These are phyloP conservation scores for Seriola quinqueradiata DNA, from an alignment of 2,113 vertebrate genomes.

Conservation along the genomic window DNA sequence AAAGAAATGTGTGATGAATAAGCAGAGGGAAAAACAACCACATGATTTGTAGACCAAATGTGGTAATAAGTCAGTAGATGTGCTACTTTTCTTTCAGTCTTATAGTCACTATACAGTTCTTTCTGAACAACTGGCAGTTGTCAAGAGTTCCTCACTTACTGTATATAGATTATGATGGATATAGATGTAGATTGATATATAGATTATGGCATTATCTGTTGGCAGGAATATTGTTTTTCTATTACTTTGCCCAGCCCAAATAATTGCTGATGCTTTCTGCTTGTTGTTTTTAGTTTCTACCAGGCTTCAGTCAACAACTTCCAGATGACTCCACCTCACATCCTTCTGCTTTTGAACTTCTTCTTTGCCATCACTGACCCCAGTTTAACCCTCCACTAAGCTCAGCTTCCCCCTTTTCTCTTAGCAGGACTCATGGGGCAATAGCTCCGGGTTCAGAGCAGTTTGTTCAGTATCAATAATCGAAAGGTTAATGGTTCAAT, in stretches of 20 bases:
- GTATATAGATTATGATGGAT: too few species aligned
- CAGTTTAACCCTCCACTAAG: constrained; percentile 48
- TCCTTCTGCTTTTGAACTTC: constrained; percentile 79
- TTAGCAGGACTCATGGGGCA: background rate
- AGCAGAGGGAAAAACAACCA: background rate
- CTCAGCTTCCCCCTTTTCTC: constrained; percentile 51
- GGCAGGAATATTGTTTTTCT: background rate
- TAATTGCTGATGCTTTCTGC: constrained; percentile 2
- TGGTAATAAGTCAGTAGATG: constrained; percentile 4
- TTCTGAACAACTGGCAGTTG: background rate
- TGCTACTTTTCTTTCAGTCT: background rate
- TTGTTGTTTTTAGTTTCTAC: constrained; percentile 54
- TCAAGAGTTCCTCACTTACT: background rate
- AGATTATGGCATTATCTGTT: too few species aligned
- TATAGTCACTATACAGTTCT: background rate
- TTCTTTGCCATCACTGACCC: constrained; percentile 60
- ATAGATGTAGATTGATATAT: too few species aligned
- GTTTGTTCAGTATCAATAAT: background rate
- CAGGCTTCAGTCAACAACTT: constrained; percentile 67
- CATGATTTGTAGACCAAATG: constrained; percentile 7
- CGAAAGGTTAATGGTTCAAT: background rate
- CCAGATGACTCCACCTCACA: constrained; percentile 60
- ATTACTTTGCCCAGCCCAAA: background rate
- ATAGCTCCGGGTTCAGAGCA: constrained; percentile 7
- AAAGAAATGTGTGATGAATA: constrained; percentile 36